Base-by-base conservation (phyloP, 1,140 invertebrate genomes). In the Leptinotarsa texana region DNA sequence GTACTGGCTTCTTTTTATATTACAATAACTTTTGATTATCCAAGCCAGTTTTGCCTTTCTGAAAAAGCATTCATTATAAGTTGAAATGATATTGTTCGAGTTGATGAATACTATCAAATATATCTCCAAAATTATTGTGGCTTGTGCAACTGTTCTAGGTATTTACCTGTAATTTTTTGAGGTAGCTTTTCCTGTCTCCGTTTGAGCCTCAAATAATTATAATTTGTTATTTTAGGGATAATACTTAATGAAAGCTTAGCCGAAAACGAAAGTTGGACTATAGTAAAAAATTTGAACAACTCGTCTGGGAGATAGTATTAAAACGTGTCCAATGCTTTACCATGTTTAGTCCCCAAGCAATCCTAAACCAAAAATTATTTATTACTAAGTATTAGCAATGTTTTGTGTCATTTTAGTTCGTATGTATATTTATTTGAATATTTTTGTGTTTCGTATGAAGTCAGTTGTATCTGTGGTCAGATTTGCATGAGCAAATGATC, bases 151-250 rank as follows among this genome's bases (percentile, higher is more conserved):
- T 42, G 33, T 42, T 11, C 11, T 42, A 42, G 33, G 33, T 11
- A 42, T 42, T 42, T 42, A 42, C 33, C 33, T 42, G 33, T 42
- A 11, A 42, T 3, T 8, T 33, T 42, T 42, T 42, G 33, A 57
- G 51, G 51, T 57, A 57, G 51, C 51, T 17, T 57, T 17, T 57
- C 51, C 51, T 15, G n/a, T 57, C 51, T 6, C 51, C n/a, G 15
- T 57, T 57, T 57, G 51, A 57, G 63, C 13, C 21, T 33, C 63
- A 18, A 13, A 65, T 65, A 65, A 24, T 22, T 65, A 65, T 33
- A 65, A 70, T 70, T 70, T 70, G 69, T 70, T 70, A 70, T 70
- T 70, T 61, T 70, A 70, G 69, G 69, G 51, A 70, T 70, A 61
- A 70, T 70, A 70, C 47, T 68, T 70, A 70, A 18, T 42, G 22